Evolutionary conservation across 2,113 vertebrate species (phyloP), one percentile per base, ranked within the genome.

Genomic region (Anoplopoma fimbria): DNA sequence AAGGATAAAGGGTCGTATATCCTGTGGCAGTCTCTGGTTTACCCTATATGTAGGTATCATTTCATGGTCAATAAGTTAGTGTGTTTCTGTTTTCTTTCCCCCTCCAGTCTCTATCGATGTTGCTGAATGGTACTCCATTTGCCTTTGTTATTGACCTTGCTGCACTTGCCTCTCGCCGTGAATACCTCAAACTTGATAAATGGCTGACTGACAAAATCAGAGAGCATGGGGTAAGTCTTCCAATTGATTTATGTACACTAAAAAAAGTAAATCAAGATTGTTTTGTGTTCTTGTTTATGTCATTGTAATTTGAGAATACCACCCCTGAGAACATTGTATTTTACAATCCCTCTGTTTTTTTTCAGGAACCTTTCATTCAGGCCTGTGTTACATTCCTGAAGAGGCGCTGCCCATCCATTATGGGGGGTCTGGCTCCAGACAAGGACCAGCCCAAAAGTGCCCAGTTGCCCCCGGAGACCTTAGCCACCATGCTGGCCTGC

Each of bases 101-200:
- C 45, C 89, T 94, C 71, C 87, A 99, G 98, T 99, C 98, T 92
- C 95, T 99, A 87, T 99, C 98, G 78, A 99, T 99, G 98, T 97
- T 99, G 97, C 97, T 99, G 95, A 99, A 99, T 96, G 98, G 97
- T 96, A 99, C 98, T 96, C 98, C 98, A 57, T 99, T 99, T 97
- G 98, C 98, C 95, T 99, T 99, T 96, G 98, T 99, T 94, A 99
- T 99, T 97, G 98, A 99, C 94, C 98, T 99, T 93, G 98, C 98
- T 98, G 98, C 98, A 96, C 98, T 99, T 94, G 98, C 98, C 89
- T 99, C 98, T 92, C 98, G 98, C 94, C 98, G 98, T 93, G 98
- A 99, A 98, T 99, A 99, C 98, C 98, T 99, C 97, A 99, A 99
- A 97, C 97, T 99, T 95, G 98, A 99, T 94, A 99, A 99, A 95